Evolutionary conservation across 1,140 invertebrate species (phyloP).

Genomic region (Drosophila subobscura): DNA sequence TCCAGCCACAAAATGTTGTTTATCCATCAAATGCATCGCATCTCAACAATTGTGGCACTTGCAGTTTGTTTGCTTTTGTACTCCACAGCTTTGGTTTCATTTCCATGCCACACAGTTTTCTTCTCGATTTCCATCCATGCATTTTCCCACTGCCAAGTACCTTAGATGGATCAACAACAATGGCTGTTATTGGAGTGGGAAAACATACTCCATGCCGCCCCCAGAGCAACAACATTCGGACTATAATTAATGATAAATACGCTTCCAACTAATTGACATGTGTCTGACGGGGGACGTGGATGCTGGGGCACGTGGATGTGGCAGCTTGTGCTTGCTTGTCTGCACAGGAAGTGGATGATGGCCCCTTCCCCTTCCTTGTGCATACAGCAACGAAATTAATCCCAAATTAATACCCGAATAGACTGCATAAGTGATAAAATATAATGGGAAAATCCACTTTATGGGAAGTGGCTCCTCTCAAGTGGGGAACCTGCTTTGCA

Average conservation of each 20-base stretch:
- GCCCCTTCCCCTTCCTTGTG: background rate
- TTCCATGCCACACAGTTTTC: background rate
- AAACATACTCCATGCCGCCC: conserved; percentile 17
- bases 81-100: background rate
- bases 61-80: conserved; percentile 16
- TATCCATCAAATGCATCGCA: conserved; percentile 22
- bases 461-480: background rate
- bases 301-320: conserved; percentile 18
- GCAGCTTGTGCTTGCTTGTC: conserved; percentile 27
- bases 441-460: conserved; percentile 65
- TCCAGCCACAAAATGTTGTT: conserved; percentile 51
- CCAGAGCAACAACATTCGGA: conserved; percentile 1
- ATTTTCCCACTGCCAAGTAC: too few relatives aligned
- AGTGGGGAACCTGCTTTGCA: conserved; percentile 22
- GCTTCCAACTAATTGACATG: conserved; percentile 48
- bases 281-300: conserved; percentile 17
- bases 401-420: conserved; percentile 44
- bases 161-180: conserved; percentile 5
- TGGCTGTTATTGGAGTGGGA: conserved; percentile 8
- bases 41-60: conserved; percentile 15
- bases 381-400: conserved; percentile 28
- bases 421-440: conserved; percentile 59
- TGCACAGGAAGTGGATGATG: conserved; percentile 45
- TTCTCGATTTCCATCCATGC: too few relatives aligned
- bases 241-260: conserved; percentile 68